Evolutionary conservation across 2,888 invertebrate species (phyloP).

Genomic region (Parthenolecanium corni): DNA sequence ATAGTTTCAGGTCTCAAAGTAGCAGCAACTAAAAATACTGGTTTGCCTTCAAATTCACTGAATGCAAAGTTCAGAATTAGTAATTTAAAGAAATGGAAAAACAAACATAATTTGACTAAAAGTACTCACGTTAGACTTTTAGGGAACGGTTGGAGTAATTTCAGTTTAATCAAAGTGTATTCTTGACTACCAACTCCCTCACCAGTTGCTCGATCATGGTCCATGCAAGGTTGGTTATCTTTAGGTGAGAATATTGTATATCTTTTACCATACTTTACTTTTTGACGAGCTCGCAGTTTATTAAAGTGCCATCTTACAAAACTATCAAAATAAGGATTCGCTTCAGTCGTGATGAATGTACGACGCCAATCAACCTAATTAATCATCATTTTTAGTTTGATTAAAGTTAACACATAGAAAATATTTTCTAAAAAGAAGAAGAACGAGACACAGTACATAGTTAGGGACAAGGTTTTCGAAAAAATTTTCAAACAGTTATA

Average conservation of each 20-base stretch:
- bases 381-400: too few relatives aligned
- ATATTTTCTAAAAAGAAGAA: background rate
- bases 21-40: conserved; percentile 83
- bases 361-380: conserved; percentile 90
- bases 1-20: conserved; percentile 98
- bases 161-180: conserved; percentile 92
- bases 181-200: conserved; percentile 98
- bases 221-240: conserved; percentile 99
- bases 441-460: too few relatives aligned
- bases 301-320: conserved; percentile 96
- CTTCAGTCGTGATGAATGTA: conserved; percentile 96
- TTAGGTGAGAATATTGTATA: conserved; percentile 92
- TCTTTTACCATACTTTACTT: conserved; percentile 92
- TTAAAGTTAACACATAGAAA: background rate
- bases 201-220: conserved; percentile 90
- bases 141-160: conserved; percentile 62
- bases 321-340: conserved; percentile 93
- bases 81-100: background rate
- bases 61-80: background rate
- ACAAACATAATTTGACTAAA: background rate
- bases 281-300: conserved; percentile 69
- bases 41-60: conserved; percentile 45
- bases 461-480: too few relatives aligned
- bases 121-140: conserved; percentile 49
- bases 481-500: too few relatives aligned